phyloP scores from a whole-genome alignment of 1,140 invertebrate species.

The Drosophila lacertosa region DNA sequence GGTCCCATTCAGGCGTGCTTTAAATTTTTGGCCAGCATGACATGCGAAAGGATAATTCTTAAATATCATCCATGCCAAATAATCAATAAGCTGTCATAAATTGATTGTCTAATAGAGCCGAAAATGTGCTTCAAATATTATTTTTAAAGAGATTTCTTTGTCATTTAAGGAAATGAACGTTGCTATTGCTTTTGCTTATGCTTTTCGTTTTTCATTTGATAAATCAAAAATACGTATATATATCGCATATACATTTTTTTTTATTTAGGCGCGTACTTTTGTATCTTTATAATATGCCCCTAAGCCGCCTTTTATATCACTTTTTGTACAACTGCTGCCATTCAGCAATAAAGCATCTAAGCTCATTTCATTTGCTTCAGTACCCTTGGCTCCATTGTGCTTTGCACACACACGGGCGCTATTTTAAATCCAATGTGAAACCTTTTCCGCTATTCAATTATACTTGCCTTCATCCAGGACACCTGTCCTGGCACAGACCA shows the following conservation, averaged over 20 bases:
- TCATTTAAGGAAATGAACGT: not conserved
- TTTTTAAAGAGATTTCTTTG: not conserved
- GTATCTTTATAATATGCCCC: constrained; percentile 2
- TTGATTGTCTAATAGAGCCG: not conserved
- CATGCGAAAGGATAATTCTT: not conserved
- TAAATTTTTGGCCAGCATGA: constrained; percentile 16
- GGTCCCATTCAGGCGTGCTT: constrained; percentile 32
- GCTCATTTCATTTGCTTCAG: constrained; percentile 33
- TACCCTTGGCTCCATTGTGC: constrained; percentile 15
- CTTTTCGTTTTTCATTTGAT: not conserved
- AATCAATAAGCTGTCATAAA: constrained; percentile 9
- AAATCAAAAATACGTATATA: not conserved
- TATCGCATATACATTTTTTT: not conserved
- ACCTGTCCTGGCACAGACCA: constrained; percentile 26
- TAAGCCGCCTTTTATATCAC: constrained; percentile 23
- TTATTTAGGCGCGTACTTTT: not conserved
- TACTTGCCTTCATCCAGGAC: constrained; percentile 42
- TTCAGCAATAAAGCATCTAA: constrained; percentile 34
- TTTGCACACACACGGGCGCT: constrained; percentile 1
- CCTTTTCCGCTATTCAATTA: constrained; percentile 55
- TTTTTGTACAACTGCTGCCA: constrained; percentile 21
- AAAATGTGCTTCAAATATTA: not conserved
- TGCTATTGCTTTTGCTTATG: not conserved
- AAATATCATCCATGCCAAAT: not conserved
- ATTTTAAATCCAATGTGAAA: constrained; percentile 45